Conservation (phyloP, 2,797 vertebrate species). For the Aldrovandia affinis region DNA sequence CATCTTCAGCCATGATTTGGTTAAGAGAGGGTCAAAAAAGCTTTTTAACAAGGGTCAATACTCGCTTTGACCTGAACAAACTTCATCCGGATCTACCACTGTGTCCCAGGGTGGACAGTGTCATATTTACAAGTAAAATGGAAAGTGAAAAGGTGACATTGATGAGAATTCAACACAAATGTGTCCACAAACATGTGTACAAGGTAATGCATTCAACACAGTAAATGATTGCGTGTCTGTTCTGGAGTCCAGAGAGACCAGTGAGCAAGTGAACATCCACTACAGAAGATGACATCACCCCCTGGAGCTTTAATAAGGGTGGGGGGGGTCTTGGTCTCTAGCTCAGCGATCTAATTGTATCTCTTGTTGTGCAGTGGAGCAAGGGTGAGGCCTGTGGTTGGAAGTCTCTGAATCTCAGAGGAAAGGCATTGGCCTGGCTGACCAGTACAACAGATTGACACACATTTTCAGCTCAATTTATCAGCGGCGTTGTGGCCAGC, state of each 20-base stretch:
- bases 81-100: too few species aligned
- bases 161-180: too few species aligned
- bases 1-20: background rate
- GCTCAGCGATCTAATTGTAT: background rate
- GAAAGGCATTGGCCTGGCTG: background rate
- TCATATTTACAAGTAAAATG: too few species aligned
- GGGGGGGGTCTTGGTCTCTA: background rate
- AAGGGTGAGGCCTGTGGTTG: background rate
- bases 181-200: background rate
- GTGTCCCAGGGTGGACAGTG: too few species aligned
- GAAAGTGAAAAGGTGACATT: too few species aligned
- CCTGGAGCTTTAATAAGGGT: background rate
- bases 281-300: background rate
- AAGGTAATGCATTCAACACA: background rate
- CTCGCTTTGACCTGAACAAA: too few species aligned
- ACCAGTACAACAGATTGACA: slow-evolving; percentile 1
- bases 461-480: slow-evolving; percentile 19
- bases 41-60: background rate
- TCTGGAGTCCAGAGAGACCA: background rate
- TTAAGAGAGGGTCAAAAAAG: background rate
- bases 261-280: background rate
- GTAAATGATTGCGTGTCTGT: too few species aligned
- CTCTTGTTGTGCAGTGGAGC: background rate
- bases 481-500: background rate
- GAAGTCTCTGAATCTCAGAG: background rate